Base-by-base conservation (phyloP, 2,113 vertebrate genomes). In the Otocyon megalotis region DNA sequence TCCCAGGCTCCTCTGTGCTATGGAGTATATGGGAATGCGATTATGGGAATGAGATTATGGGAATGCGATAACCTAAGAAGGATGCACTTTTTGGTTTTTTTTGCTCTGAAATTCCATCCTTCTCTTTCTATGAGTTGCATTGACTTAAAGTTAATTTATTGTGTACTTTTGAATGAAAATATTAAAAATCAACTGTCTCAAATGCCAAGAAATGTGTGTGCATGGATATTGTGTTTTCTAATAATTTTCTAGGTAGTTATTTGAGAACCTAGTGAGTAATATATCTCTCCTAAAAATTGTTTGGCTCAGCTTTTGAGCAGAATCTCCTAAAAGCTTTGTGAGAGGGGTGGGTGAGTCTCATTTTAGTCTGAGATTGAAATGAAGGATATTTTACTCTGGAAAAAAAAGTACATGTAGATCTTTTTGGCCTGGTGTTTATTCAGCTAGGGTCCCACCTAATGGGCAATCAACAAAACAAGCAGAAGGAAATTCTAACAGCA, bases 131-230 rank as follows among this genome's bases (percentile, higher is more conserved):
- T 88, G 82, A 96, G 93, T 97, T 97, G 94, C 96, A 96, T 98
- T 88, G 72, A 81, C 35, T 83, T 53, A 84, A 82, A 58, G 97
- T 98, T 98, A 79, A 96, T 98, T 98, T 98, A 94, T 96, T 98
- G 95, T 96, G 97, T 97, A 97, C 98, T 98, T 98, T 98, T 98
- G 96, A 97, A 98, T 97, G 93, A 98, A 98, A 98, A 83, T 96
- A 97, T 95, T 96, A 98, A 98, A 93, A 98, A 96, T 97, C 98
- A 98, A 24, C 37, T 93, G 35, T 62, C 56, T 85, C 13, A 84
- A 72, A 65, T 76, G 32, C 65, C 63, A 84, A 89, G 63, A 56
- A 26, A 19, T 80, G 8, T 37, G 12, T 54, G 32, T 72, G 8
- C 5, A 26, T 63, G 12, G 58, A 54, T 69, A 79, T 8, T 88